A percentile compares a stretch with the other conserved stretches of the same genome.
These are phyloP conservation scores for Odobenus rosmarus DNA, from an alignment of 2,113 vertebrate species.

Conservation along the genomic window DNA sequence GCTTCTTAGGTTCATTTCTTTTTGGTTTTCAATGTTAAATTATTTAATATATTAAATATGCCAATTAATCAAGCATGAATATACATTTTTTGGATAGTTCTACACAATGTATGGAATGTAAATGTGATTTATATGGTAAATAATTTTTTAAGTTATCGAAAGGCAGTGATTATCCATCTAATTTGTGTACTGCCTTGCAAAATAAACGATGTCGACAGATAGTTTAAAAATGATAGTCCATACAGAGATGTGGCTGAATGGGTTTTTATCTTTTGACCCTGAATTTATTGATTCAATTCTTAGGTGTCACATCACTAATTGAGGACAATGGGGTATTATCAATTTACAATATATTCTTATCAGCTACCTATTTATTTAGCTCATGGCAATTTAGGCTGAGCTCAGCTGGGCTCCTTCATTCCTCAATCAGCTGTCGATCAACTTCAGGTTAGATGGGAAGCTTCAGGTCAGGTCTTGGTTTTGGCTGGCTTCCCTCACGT, in stretches of 20 bases:
- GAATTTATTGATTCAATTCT: slow-evolving; percentile 6
- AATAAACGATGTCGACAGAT: not conserved
- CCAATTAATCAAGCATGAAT: not conserved
- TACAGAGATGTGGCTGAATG: not conserved
- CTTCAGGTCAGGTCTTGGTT: not conserved
- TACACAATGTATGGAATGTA: not conserved
- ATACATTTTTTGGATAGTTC: not conserved
- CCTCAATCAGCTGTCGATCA: not conserved
- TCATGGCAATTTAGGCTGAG: not conserved
- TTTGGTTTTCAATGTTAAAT: not conserved
- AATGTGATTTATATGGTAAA: not conserved
- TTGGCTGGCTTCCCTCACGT: not conserved
- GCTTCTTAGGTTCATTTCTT: not conserved
- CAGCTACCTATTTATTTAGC: not conserved
- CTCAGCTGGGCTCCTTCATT: not conserved
- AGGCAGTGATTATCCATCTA: not conserved
- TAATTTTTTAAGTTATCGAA: slow-evolving; percentile 5
- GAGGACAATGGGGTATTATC: not conserved
- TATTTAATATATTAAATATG: not conserved
- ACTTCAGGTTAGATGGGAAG: not conserved
- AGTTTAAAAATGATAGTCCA: not conserved
- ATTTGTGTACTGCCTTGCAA: not conserved
- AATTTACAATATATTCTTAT: not conserved
- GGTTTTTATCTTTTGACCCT: not conserved
- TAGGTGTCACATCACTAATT: not conserved